A percentile compares a stretch with the other conserved stretches of the same genome.
Evolutionary conservation across 2,888 invertebrate species (phyloP).

Genomic region (Leptopilina myrica): DNA sequence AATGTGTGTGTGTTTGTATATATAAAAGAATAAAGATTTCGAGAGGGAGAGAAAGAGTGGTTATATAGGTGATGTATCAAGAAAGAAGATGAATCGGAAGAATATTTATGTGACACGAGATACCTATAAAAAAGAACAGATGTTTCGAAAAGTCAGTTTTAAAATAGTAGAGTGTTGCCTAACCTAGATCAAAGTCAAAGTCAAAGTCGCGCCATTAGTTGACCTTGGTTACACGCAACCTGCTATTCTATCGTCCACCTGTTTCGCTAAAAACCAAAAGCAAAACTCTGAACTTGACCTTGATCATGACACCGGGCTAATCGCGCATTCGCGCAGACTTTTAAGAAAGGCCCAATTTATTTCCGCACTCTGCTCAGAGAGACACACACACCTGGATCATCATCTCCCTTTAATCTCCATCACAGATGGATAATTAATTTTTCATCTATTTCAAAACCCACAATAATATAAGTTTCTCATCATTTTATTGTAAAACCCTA

Average conservation of each 20-base stretch:
- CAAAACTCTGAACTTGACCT: conserved; percentile 45
- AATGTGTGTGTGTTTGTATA: too few relatives aligned
- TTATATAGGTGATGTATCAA: too few relatives aligned
- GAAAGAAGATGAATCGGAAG: neutral
- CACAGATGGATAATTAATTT: neutral
- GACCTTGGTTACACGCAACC: conserved; percentile 59
- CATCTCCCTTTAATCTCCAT: conserved; percentile 2
- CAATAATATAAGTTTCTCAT: too few relatives aligned
- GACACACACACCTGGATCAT: conserved; percentile 1
- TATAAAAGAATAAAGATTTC: too few relatives aligned
- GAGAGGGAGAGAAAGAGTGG: too few relatives aligned
- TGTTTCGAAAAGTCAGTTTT: conserved; percentile 50
- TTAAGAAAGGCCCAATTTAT: conserved; percentile 8
- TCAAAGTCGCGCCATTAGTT: conserved; percentile 46
- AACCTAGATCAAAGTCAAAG: conserved; percentile 52
- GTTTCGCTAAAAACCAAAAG: conserved; percentile 58
- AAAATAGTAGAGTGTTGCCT: conserved; percentile 50
- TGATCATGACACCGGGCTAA: conserved; percentile 38
- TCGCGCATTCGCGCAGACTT: conserved; percentile 1
- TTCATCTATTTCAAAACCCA: too few relatives aligned
- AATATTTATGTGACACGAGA: neutral
- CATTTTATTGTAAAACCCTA: too few relatives aligned
- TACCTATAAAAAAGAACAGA: conserved; percentile 47
- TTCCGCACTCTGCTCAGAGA: neutral
- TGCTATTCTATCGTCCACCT: conserved; percentile 58